phyloP scores from a whole-genome alignment of 2,888 invertebrate genomes.

The Dryomyza anilis region DNA sequence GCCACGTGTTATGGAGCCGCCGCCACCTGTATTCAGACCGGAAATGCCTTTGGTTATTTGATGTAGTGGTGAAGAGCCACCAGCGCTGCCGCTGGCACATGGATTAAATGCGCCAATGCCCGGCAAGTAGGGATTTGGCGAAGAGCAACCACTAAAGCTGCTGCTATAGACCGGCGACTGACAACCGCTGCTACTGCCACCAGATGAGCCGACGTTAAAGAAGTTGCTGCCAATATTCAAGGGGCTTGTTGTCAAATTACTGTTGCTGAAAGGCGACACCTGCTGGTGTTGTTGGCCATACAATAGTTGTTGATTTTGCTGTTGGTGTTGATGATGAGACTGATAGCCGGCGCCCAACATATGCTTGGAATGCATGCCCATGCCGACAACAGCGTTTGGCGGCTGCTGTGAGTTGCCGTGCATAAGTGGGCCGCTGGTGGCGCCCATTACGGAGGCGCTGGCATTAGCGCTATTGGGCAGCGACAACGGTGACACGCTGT shows the following conservation, averaged over 20 bases:
- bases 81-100: conserved; percentile 47
- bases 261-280: conserved; percentile 52
- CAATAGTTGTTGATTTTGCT: conserved; percentile 24
- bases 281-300: conserved; percentile 34
- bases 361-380: conserved; percentile 42
- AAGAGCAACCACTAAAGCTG: conserved; percentile 55
- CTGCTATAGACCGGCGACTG: conserved; percentile 64
- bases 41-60: conserved; percentile 74
- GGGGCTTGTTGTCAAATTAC: conserved; percentile 41
- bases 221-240: too few species aligned
- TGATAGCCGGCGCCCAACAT: conserved; percentile 40
- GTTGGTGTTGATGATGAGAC: conserved; percentile 33
- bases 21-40: conserved; percentile 72
- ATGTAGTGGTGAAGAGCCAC: conserved; percentile 67
- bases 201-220: conserved; percentile 34
- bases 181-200: conserved; percentile 53
- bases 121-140: conserved; percentile 56
- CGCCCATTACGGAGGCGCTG: conserved; percentile 14
- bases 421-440: conserved; percentile 33
- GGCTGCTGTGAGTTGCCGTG: too few species aligned
- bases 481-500: conserved; percentile 56
- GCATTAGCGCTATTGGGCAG: conserved; percentile 40
- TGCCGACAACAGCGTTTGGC: conserved; percentile 18
- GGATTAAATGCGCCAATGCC: conserved; percentile 43
- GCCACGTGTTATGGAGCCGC: conserved; percentile 75